Percentiles rank a stretch among this genome's conserved stretches.
Conservation (phyloP, 2,113 vertebrate species). For the Eolophus roseicapilla region DNA sequence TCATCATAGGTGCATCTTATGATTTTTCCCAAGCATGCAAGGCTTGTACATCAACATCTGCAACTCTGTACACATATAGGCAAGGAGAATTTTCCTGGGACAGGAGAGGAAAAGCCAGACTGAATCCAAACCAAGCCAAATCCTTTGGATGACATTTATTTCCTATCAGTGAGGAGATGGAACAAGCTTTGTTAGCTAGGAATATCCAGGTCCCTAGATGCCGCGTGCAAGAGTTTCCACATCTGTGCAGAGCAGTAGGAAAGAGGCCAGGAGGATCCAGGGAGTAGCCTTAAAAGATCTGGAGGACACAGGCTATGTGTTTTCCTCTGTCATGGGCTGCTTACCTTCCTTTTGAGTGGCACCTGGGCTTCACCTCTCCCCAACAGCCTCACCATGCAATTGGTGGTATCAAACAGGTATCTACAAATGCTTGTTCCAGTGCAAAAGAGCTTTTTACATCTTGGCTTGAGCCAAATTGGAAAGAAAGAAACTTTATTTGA, state of each 20-base stretch:
- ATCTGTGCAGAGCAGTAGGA: not conserved
- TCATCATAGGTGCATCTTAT: not conserved
- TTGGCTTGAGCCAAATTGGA: not conserved
- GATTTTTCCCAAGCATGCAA: not conserved
- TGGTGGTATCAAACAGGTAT: not conserved
- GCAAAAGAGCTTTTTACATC: not conserved
- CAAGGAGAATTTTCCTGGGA: not conserved
- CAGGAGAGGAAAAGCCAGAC: not conserved
- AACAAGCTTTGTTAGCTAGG: not conserved
- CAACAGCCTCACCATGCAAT: accelerated
- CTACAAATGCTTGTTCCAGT: not conserved
- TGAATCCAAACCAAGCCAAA: not conserved
- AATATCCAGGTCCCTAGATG: not conserved
- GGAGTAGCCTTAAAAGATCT: not conserved
- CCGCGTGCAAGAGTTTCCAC: not conserved
- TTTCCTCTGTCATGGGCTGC: not conserved
- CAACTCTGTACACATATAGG: not conserved
- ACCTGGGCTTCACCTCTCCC: not conserved
- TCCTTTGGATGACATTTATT: not conserved
- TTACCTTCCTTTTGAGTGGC: not conserved
- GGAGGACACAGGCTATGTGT: not conserved
- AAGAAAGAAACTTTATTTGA: not conserved
- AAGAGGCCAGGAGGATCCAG: not conserved
- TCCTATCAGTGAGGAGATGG: not conserved
- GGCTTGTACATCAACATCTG: not conserved